A percentile compares a stretch with the other conserved stretches of the same genome.
phyloP scores from a whole-genome alignment of 2,797 vertebrate species.

The Gambusia yucatana region DNA sequence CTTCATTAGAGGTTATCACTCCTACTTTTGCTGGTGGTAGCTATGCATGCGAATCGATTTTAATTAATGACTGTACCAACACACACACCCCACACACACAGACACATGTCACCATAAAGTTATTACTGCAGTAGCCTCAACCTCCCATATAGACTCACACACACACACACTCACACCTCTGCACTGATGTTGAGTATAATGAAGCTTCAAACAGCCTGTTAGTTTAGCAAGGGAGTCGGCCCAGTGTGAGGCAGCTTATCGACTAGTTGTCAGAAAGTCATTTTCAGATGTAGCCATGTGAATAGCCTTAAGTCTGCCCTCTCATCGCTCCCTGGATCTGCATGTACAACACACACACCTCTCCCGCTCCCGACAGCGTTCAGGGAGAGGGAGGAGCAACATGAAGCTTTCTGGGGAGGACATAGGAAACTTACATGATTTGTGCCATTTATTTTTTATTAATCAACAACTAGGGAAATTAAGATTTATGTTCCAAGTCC shows the following conservation, averaged over 20 bases:
- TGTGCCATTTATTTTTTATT: not conserved
- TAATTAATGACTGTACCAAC: conserved; percentile 54
- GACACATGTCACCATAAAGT: conserved; percentile 41
- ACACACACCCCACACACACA: conserved; percentile 4
- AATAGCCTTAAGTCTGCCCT: conserved; percentile 55
- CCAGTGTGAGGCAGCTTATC: conserved; percentile 70
- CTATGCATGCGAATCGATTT: conserved; percentile 61
- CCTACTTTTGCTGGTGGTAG: conserved; percentile 40
- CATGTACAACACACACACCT: conserved; percentile 50
- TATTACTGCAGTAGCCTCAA: conserved; percentile 65
- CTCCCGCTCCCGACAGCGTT: conserved; percentile 24
- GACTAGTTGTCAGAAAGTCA: conserved; percentile 81
- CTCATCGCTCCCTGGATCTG: conserved; percentile 62
- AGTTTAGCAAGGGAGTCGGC: conserved; percentile 64
- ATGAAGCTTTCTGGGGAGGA: not conserved
- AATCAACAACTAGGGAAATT: conserved; percentile 17
- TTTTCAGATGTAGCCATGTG: conserved; percentile 74
- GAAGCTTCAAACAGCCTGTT: conserved; percentile 76
- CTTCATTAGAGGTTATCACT: conserved; percentile 66
- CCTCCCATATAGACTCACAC: conserved; percentile 44
- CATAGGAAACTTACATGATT: not conserved
- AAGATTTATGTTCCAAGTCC: conserved; percentile 24
- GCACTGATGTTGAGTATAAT: conserved; percentile 62
- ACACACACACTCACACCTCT: conserved; percentile 9
- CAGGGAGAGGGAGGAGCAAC: conserved; percentile 33